A percentile compares a stretch with the other conserved stretches of the same genome.
Conservation (phyloP, 2,113 vertebrate genomes). For the Phocoena phocoena region DNA sequence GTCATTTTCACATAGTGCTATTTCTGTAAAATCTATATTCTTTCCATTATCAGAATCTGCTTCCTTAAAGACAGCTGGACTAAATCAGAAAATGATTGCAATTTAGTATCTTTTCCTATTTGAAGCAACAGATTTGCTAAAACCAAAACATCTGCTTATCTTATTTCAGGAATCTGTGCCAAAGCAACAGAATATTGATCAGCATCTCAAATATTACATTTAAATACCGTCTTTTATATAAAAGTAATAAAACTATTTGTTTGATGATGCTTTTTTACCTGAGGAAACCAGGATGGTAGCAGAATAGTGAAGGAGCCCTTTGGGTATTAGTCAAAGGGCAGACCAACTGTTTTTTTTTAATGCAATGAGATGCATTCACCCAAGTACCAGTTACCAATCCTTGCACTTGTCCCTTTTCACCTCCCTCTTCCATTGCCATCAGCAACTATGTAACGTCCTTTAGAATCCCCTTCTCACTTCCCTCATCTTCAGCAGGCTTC, state of each 20-base stretch:
- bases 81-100: conserved; percentile 51
- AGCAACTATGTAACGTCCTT: neutral
- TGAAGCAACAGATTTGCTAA: conserved; percentile 35
- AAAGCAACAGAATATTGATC: conserved; percentile 33
- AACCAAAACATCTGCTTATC: conserved; percentile 44
- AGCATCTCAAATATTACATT: conserved; percentile 15
- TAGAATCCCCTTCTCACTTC: neutral
- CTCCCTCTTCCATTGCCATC: neutral
- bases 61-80: conserved; percentile 43
- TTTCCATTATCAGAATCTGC: conserved; percentile 36
- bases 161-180: conserved; percentile 32
- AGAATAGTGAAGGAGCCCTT: neutral
- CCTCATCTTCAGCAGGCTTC: neutral
- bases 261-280: neutral
- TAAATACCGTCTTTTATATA: conserved; percentile 15
- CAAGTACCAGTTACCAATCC: neutral
- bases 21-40: conserved; percentile 43
- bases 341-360: neutral
- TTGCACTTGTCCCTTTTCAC: neutral
- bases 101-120: conserved; percentile 40
- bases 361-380: neutral
- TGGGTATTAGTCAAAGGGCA: neutral
- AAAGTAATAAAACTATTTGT: neutral
- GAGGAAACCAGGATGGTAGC: neutral
- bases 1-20: conserved; percentile 36